phyloP scores from a whole-genome alignment of 2,113 vertebrate genomes.

The Leptobrachium leishanense region DNA sequence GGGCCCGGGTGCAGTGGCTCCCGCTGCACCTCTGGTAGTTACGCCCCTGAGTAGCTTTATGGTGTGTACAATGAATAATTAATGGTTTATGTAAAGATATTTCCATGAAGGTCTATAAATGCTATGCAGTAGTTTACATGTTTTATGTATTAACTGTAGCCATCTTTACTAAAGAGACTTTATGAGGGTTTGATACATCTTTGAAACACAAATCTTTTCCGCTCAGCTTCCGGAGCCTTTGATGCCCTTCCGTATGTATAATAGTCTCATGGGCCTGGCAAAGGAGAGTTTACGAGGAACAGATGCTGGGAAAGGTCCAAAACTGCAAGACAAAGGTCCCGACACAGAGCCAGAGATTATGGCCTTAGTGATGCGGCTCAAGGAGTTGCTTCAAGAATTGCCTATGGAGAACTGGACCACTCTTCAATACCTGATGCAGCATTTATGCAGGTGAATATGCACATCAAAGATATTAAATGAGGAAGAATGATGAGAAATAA shows the following conservation, averaged over 20 bases:
- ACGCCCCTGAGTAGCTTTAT: no score
- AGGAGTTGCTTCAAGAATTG: constrained; percentile 77
- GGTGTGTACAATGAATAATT: no score
- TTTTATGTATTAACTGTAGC: no score
- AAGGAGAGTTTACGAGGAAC: constrained; percentile 84
- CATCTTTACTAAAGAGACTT: no score
- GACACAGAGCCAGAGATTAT: constrained; percentile 68
- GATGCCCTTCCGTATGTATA: constrained; percentile 86
- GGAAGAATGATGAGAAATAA: accelerated
- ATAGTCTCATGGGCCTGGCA: constrained; percentile 88
- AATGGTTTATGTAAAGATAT: no score
- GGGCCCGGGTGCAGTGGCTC: no score
- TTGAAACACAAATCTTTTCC: not conserved
- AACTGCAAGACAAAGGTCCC: constrained; percentile 68
- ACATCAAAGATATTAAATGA: not conserved
- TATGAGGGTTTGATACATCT: no score
- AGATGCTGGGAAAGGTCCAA: constrained; percentile 60
- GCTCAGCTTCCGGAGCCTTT: constrained; percentile 90
- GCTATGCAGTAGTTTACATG: no score
- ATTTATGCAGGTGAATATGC: constrained; percentile 79
- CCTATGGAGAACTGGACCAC: constrained; percentile 78
- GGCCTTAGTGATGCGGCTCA: constrained; percentile 74
- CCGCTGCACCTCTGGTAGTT: no score
- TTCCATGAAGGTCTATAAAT: no score
- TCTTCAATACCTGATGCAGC: constrained; percentile 79